Conservation (phyloP, 2,888 invertebrate species). For the Deilephila elpenor region DNA sequence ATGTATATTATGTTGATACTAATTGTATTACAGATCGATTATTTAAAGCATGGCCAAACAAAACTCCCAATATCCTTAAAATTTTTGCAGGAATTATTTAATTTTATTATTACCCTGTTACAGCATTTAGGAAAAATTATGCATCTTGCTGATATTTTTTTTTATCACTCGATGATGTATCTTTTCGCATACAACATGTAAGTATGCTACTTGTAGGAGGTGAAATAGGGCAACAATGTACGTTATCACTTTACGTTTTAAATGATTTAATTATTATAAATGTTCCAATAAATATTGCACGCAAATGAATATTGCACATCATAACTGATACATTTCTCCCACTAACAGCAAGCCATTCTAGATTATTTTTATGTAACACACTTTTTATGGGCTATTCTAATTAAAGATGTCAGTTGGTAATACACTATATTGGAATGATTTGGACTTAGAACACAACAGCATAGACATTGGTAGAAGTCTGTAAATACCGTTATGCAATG, state of each 20-base stretch:
- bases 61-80: too few relatives aligned
- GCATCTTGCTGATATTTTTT: too few relatives aligned
- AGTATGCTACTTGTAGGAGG: too few relatives aligned
- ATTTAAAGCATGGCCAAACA: neutral
- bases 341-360: neutral
- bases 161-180: neutral
- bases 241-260: too few relatives aligned
- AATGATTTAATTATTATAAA: neutral
- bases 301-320: neutral
- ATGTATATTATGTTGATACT: constrained; percentile 8
- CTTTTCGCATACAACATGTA: too few relatives aligned
- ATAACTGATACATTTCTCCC: neutral
- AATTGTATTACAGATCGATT: constrained; percentile 8
- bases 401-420: neutral
- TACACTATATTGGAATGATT: neutral
- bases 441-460: neutral
- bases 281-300: neutral
- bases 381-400: neutral
- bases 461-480: neutral
- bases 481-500: neutral
- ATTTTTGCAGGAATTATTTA: neutral
- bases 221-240: too few relatives aligned
- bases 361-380: neutral
- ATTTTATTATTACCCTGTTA: neutral
- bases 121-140: neutral